Conservation (phyloP, 2,113 vertebrate genomes). For the Hystrix brachyura region DNA sequence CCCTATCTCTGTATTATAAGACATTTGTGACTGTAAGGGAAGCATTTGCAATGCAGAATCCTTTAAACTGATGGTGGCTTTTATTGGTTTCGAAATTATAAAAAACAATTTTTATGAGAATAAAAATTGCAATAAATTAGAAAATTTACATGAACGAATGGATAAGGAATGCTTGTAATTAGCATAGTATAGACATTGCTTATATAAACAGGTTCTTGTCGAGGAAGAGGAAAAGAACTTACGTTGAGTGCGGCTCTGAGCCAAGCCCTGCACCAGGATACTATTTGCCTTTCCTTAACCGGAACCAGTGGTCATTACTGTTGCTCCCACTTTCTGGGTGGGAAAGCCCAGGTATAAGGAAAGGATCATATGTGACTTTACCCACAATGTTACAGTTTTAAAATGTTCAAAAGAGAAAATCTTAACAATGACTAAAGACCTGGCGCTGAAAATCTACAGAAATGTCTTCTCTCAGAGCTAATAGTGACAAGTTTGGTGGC, state of each 20-base stretch:
- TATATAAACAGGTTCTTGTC: background rate
- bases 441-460: background rate
- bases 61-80: background rate
- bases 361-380: background rate
- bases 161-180: background rate
- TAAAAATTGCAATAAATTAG: background rate
- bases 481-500: background rate
- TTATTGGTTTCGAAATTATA: slow-evolving; percentile 14
- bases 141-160: background rate
- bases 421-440: background rate
- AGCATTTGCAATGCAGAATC: background rate
- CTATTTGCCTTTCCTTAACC: background rate
- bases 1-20: background rate
- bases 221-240: background rate
- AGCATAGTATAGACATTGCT: background rate
- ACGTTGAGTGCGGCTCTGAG: too few relatives aligned
- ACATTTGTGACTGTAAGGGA: background rate
- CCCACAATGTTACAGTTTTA: background rate
- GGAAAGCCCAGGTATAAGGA: background rate
- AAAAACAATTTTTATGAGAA: background rate
- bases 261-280: fast-evolving
- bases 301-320: background rate
- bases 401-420: background rate
- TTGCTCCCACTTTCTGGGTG: background rate
- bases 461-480: background rate